Base-by-base conservation (phyloP, 2,113 vertebrate genomes). In the Edolisoma coerulescens region DNA sequence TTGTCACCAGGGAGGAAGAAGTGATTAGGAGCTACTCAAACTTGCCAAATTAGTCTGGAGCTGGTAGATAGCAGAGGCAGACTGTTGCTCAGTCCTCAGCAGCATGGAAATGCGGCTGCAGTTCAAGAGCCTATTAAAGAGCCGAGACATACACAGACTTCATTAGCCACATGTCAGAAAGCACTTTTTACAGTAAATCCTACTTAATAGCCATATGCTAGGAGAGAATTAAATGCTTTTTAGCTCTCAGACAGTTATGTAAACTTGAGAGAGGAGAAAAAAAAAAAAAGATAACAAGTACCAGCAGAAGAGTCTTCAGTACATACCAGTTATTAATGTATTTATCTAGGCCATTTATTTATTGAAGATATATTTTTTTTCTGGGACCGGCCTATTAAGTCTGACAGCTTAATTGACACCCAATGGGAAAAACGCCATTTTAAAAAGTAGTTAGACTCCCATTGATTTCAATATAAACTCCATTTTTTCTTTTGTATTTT, bases 321-420 rank as follows among this genome's bases (percentile, higher is more conserved):
- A 52, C 54, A 75, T 84, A 86, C 41, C 26, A 52, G 89, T 94
- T 93, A 89, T 89, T 97, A 92, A 90, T 93, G 53, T 89, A 89
- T 89, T 84, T 96, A 94, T 97, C 92, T 94, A 60, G 91, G 77
- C 63, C 50, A 63, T 83, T 97, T 93, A 82, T 91, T 97, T 96
- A 93, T 87, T 84, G 90, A 81, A 93, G 84, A 87, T 75, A 28
- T 83, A 37, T 93, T 92, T 96, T 97, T 96, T 92, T 86, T 80
- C 73, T 83, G 83, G 73, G 87, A 87, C 87, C 79, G 47, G 73
- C 89, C 90, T 97, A 96, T 98, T 97, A 97, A 95, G 74, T 90
- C 93, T 95, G 87, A 96, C 82, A 92, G 85, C 84, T 97, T 97
- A 96, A 96, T 95, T 41, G 86, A 98, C 96, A 97, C 44, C 73